These are phyloP conservation scores for Pyrgilauda ruficollis DNA, from an alignment of 2,113 vertebrate species.

Conservation along the genomic window DNA sequence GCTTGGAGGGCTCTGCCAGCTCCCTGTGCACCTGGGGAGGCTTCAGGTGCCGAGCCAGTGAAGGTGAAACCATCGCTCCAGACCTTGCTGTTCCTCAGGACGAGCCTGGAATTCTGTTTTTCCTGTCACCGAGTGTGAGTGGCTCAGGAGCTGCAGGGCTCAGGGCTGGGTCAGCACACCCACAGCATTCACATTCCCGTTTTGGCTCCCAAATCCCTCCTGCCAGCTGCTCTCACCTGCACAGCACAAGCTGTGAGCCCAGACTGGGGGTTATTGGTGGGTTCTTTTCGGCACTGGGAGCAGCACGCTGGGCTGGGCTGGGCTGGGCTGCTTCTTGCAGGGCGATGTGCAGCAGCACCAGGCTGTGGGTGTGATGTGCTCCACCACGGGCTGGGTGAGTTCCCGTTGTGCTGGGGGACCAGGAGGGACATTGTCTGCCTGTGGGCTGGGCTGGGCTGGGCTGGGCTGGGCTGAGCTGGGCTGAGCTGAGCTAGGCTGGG, in stretches of 20 bases:
- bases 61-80: background rate
- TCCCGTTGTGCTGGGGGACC: too few species aligned
- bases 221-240: background rate
- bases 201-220: background rate
- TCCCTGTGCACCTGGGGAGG: background rate
- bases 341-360: too few species aligned
- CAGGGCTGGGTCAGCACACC: background rate
- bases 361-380: too few species aligned
- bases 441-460: too few species aligned
- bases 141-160: background rate
- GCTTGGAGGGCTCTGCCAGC: background rate
- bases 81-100: background rate
- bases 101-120: background rate
- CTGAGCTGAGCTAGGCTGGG: too few species aligned
- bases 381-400: too few species aligned
- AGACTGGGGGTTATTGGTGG: background rate
- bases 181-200: background rate
- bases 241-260: background rate
- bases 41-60: background rate
- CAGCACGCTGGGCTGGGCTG: background rate
- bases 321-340: too few species aligned
- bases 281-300: too few species aligned
- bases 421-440: too few species aligned
- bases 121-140: rapidly evolving
- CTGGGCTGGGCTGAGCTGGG: too few species aligned